phyloP scores from a whole-genome alignment of 2,888 invertebrate genomes.

The Hyppa rectilinea region DNA sequence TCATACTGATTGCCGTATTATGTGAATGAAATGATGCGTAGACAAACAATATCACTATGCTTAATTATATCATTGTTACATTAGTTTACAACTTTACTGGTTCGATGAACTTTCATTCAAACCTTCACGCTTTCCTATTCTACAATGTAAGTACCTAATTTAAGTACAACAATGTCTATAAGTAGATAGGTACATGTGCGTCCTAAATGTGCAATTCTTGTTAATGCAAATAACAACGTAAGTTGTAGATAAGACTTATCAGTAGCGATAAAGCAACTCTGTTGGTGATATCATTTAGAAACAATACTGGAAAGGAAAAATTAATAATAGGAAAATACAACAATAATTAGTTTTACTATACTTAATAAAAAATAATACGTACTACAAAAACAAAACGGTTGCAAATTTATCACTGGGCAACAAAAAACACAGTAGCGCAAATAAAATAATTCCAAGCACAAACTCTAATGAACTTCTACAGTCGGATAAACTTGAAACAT shows the following conservation, averaged over 20 bases:
- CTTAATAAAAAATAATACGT: conserved; percentile 78
- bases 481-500: conserved; percentile 81
- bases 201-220: conserved; percentile 78
- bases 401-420: conserved; percentile 81
- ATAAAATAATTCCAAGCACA: conserved; percentile 76
- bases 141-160: conserved; percentile 13
- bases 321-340: conserved; percentile 63
- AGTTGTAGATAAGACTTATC: conserved; percentile 85
- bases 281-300: conserved; percentile 82
- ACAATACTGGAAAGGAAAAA: conserved; percentile 67
- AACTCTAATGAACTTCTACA: conserved; percentile 74
- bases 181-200: conserved; percentile 45
- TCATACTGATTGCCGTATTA: conserved; percentile 22
- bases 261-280: conserved; percentile 86
- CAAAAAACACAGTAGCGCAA: conserved; percentile 84
- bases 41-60: conserved; percentile 36
- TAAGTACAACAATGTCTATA: conserved; percentile 10
- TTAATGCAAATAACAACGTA: conserved; percentile 75
- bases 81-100: conserved; percentile 33
- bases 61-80: conserved; percentile 40
- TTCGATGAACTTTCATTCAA: conserved; percentile 61
- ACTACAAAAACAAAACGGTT: conserved; percentile 82
- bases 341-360: conserved; percentile 68
- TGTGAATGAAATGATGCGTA: conserved; percentile 36
- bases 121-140: conserved; percentile 14